phyloP scores from a whole-genome alignment of 2,888 invertebrate genomes.

The Polyommatus iphigenia region DNA sequence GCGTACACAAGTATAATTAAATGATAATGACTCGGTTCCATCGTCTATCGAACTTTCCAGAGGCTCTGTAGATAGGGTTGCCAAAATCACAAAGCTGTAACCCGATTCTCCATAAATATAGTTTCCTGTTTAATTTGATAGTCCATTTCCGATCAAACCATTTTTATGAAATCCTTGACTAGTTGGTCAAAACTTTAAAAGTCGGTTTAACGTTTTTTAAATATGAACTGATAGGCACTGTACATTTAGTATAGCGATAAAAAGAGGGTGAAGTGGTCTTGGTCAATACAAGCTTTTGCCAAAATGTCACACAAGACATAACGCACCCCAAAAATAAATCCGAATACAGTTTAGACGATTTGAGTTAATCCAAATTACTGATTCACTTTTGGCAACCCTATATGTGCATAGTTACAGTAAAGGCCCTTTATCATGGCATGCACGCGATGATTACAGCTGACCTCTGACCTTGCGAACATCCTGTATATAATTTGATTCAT shows the following conservation, averaged over 20 bases:
- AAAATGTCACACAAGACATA: no score
- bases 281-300: no score
- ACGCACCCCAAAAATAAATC: no score
- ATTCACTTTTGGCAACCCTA: neutral
- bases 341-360: no score
- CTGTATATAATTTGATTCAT: slow-evolving; percentile 28
- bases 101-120: neutral
- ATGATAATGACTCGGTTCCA: slow-evolving; percentile 41
- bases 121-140: neutral
- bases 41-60: slow-evolving; percentile 34
- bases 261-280: no score
- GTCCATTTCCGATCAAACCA: neutral
- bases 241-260: no score
- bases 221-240: no score
- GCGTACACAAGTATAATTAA: slow-evolving; percentile 36
- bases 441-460: slow-evolving; percentile 47
- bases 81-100: neutral
- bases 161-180: no score
- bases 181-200: no score
- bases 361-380: no score
- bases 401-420: slow-evolving; percentile 33
- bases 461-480: slow-evolving; percentile 34
- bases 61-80: slow-evolving; percentile 3
- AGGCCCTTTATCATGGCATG: slow-evolving; percentile 33
- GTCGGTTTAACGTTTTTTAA: no score